Percentiles rank a stretch among this genome's conserved stretches.
Conservation (phyloP, 2,113 vertebrate species). For the Tenrec ecaudatus region DNA sequence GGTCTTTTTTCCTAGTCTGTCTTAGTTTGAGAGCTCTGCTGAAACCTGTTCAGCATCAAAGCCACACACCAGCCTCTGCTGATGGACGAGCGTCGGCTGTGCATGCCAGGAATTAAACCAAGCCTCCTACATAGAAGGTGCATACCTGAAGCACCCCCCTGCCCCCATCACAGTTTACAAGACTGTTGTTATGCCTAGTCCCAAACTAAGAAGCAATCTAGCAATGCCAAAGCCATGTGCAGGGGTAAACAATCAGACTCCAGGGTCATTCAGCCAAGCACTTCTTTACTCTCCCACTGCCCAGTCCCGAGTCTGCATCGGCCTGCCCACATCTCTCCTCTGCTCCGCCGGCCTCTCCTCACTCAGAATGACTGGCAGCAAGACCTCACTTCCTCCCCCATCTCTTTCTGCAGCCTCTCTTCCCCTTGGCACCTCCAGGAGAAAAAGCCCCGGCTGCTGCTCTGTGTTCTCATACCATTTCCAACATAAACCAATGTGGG, state of each 20-base stretch:
- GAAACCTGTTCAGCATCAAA: neutral
- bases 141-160: neutral
- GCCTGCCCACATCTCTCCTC: neutral
- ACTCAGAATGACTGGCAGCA: accelerated
- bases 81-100: neutral
- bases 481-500: neutral
- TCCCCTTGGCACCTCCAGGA: neutral
- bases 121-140: neutral
- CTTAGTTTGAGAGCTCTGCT: neutral
- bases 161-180: neutral
- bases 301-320: too few relatives aligned
- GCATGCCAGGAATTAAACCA: neutral
- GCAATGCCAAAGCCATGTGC: neutral
- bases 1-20: neutral
- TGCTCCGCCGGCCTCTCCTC: accelerated
- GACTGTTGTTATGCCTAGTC: too few relatives aligned
- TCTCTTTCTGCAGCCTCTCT: neutral
- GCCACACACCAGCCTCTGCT: neutral
- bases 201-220: neutral
- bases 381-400: neutral
- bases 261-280: neutral
- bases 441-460: neutral
- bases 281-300: neutral
- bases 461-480: neutral
- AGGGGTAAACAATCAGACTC: neutral